phyloP scores from a whole-genome alignment of 2,888 invertebrate genomes.

The Pristionchus fissidentatus region DNA sequence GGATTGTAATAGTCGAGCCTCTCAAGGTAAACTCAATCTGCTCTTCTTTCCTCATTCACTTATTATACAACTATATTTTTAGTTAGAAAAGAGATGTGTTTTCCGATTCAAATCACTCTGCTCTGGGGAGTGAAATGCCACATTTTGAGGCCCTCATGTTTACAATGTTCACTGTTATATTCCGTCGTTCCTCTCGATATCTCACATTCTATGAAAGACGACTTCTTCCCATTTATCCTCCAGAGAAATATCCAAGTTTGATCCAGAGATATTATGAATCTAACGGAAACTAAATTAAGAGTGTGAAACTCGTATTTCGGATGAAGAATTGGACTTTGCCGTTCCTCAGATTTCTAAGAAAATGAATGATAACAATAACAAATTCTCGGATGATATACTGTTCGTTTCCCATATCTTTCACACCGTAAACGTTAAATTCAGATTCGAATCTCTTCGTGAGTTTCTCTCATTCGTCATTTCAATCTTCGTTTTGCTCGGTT shows the following conservation, averaged over 20 bases:
- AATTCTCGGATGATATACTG: conserved; percentile 56
- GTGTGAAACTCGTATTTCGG: conserved; percentile 54
- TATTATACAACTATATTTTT: no score
- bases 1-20: conserved; percentile 60
- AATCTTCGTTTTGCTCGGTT: conserved; percentile 59
- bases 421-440: background rate
- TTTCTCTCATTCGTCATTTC: conserved; percentile 59
- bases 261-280: no score
- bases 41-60: no score
- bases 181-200: background rate
- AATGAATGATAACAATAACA: conserved; percentile 54
- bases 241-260: no score
- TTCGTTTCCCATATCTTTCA: no score
- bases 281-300: no score
- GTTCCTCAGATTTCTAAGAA: conserved; percentile 57
- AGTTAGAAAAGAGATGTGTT: no score
- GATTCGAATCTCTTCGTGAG: conserved; percentile 58
- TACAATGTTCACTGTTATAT: background rate
- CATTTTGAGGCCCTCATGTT: conserved; percentile 13
- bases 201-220: no score
- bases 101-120: no score
- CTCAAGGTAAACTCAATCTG: conserved; percentile 59
- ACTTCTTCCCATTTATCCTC: no score
- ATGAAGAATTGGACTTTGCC: conserved; percentile 50
- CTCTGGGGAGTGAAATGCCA: background rate